Base-by-base conservation (phyloP, 2,888 invertebrate genomes). In the Incurvaria masculella region DNA sequence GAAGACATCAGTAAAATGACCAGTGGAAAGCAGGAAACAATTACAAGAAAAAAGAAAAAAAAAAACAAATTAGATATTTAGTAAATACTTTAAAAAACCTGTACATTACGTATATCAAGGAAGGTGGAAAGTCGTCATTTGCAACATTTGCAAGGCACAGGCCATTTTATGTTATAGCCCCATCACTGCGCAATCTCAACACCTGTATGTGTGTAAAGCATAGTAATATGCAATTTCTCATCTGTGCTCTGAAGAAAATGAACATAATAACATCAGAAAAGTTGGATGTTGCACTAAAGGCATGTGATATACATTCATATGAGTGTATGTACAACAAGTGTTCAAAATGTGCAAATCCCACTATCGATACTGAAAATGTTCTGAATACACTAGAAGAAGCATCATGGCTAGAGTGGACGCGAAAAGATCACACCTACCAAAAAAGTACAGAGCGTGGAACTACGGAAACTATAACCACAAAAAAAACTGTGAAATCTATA, bases 51-150 rank as follows among this genome's bases (percentile, higher is more conserved):
- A 8, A 45, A 45, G 27, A 17, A 46, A 20, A 46, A n/a, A n/a
- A 46, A 20, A 21, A 40, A 39, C 46, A 46, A 20, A 46, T 46
- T n/a, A 39, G 46, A 19, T 46, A 46, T 39, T 21, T 46, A 18
- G 17, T 21, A 14, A 21, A 46, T 20, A 46, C 46, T 18, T n/a
- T 46, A 39, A 21, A 40, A 40, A 39, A 46, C 27, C 39, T 33
- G 21, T 40, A 46, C 38, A 46, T 20, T 10, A 39, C n/a, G 10
- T 46, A 21, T 16, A 38, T 20, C 33, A 46, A 40, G 21, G 46
- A 46, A 21, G 46, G 46, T 40, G 46, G 46, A 17, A 20, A 46
- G 17, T 19, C 10, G 17, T 27, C 27, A 14, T 39, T 21, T 46
- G 19, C 39, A 19, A 46, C 46, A 20, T 46, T 46, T 40, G 20